phyloP scores from a whole-genome alignment of 2,888 invertebrate species.

The Tricholauxania praeusta region DNA sequence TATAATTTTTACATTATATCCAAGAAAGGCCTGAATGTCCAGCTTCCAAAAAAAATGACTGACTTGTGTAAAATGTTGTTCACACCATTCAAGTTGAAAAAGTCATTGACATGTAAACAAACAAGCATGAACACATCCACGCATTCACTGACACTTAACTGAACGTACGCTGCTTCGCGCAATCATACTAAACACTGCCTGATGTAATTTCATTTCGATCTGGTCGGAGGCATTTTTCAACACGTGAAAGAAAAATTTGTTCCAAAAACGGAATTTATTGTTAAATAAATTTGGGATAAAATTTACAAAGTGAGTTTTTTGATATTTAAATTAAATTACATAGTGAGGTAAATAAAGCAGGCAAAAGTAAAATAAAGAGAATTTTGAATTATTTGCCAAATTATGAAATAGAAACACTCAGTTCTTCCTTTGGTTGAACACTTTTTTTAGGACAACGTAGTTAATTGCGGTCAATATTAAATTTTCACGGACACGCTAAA shows the following conservation, averaged over 20 bases:
- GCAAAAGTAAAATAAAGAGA: too few species aligned
- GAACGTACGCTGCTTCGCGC: slow-evolving; percentile 9
- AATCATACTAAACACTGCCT: slow-evolving; percentile 19
- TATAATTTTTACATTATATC: too few species aligned
- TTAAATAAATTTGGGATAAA: slow-evolving; percentile 25
- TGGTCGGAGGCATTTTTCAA: slow-evolving; percentile 39
- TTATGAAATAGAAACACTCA: slow-evolving; percentile 36
- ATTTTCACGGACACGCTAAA: slow-evolving; percentile 36
- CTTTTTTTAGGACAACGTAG: not conserved
- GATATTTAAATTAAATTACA: too few species aligned
- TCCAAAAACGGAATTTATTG: slow-evolving; percentile 15
- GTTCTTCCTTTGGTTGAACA: too few species aligned
- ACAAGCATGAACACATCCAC: not conserved
- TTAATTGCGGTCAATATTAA: slow-evolving; percentile 34
- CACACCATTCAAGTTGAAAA: too few species aligned
- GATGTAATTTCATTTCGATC: slow-evolving; percentile 28
- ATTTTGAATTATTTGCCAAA: not conserved
- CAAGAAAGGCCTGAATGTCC: too few species aligned
- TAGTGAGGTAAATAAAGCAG: too few species aligned
- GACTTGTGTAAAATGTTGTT: too few species aligned
- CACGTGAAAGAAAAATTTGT: slow-evolving; percentile 40
- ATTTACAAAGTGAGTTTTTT: too few species aligned
- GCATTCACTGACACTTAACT: not conserved
- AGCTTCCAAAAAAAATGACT: too few species aligned
- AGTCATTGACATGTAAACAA: too few species aligned